Base-by-base conservation (phyloP, 92 coral and sea anemone species). In the Palythoa grandis region DNA sequence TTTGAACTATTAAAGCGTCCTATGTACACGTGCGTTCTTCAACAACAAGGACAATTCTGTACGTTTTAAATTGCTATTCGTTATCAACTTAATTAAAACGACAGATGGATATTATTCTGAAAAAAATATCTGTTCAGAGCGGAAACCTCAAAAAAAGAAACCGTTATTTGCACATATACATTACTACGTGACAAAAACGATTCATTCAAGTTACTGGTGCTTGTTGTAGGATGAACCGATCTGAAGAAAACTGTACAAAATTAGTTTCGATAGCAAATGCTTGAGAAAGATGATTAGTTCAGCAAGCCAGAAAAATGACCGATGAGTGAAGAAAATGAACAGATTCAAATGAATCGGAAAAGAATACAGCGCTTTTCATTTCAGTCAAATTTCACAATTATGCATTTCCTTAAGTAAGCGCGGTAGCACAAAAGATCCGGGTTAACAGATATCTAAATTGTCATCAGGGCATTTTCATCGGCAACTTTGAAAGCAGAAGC, bases 1-100 rank as follows among this genome's bases (percentile, higher is more conserved):
- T 23, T 25, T 29, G 74, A 25, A 25, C 48, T 29, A 13, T 0
- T 29, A 13, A 10, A 25, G 43, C 25, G 74, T 69, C 22, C 6
- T 12, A 6, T 13, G 79, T 75, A 52, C 79, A 52, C 7, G 19
- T 52, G 57, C 11, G 17, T 12, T 25, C 67, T 47, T 76, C 17
- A 69, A 37, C 48, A 53, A 56, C 82, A 76, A 54, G 15, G 53
- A 56, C 66, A 76, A 76, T 52, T 54, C 53, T 16, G 43, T 56
- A 6, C 82, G 66, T 76, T 76, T 53, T 25, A 52, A 54, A 50
- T 56, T 76, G 25, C 68, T 15, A 15, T 53, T 67, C 82, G 67
- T 76, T 76, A 76, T 76, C 82, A 19, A 19, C 19, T 53, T 76
- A 76, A 76, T 76, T 76, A 76, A 75, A 76, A 76, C 82, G 67